phyloP scores from a whole-genome alignment of 2,113 vertebrate species.

The Macroglossus sobrinus region DNA sequence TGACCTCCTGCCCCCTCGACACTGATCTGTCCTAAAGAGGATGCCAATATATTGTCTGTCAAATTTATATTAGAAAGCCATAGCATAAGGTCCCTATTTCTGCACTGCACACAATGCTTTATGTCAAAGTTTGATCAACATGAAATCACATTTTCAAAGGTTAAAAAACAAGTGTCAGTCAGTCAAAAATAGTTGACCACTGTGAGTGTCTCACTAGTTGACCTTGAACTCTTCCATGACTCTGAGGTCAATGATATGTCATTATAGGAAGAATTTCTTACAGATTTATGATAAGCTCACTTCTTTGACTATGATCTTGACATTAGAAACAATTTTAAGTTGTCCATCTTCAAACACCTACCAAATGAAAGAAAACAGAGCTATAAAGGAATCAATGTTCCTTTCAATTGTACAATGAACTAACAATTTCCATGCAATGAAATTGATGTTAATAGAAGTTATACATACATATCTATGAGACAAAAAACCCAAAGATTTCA shows the following conservation, averaged over 20 bases:
- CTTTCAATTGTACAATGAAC: constrained; percentile 33
- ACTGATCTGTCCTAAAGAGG: constrained; percentile 61
- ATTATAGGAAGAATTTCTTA: constrained; percentile 41
- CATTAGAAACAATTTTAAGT: constrained; percentile 30
- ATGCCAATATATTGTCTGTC: constrained; percentile 66
- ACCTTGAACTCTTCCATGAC: constrained; percentile 70
- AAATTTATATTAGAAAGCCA: constrained; percentile 64
- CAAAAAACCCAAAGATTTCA: constrained; percentile 60
- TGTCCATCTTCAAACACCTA: constrained; percentile 24
- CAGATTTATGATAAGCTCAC: constrained; percentile 24
- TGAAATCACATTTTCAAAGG: constrained; percentile 76
- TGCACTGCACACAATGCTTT: constrained; percentile 65
- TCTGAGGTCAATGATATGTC: constrained; percentile 61
- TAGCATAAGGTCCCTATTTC: constrained; percentile 53
- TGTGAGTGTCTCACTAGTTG: constrained; percentile 62
- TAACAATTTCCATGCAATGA: constrained; percentile 30
- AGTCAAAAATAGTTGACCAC: constrained; percentile 65
- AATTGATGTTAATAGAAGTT: constrained; percentile 34
- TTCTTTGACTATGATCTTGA: constrained; percentile 46
- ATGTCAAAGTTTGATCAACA: constrained; percentile 77
- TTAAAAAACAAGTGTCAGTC: constrained; percentile 74
- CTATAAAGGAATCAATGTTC: not conserved
- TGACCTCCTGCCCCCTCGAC: constrained; percentile 55
- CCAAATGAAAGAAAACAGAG: not conserved
- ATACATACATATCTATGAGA: constrained; percentile 30